Evolutionary conservation across 2,888 invertebrate genomes (phyloP), one percentile per base, ranked within the genome.

Genomic region (Eustalomyia histrio): DNA sequence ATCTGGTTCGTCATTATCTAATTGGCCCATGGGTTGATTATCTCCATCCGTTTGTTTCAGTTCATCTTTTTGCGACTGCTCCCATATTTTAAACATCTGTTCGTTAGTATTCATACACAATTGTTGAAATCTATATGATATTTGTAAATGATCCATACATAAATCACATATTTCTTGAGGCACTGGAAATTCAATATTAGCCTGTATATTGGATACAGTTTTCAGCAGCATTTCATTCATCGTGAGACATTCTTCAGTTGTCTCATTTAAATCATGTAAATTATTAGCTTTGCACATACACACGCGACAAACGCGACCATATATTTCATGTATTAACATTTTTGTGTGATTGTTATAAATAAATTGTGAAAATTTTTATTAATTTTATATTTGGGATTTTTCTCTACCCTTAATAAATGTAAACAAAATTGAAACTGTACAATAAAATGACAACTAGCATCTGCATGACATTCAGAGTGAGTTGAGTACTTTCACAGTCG

Each of bases 391-490:
- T 75, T 75, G 43, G 39, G 50, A 71, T 55, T 61, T 75, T 72
- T 79, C 79, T 79, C 74, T 79, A 79, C 79, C 79, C 79, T 65
- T 75, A 71, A 65, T 58, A 60, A 43, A 80, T 75, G 75, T 75
- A 80, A 80, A 80, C 79, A 72, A 71, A 63, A 18, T n/a, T 58
- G 33, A 39, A 75, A 50, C 80, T 57, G 14, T 53, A 50, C 61
- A 67, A 47, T 14, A 47, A 7, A 64, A 79, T 67, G 53, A 60
- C 33, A 60, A 60, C 12, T 55, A 63, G 12, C n/a, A n/a, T 57
- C 57, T n/a, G 2, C 2, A 24, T 76, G 58, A 18, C 60, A 55
- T 39, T 58, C 16, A 3, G 16, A 10, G 7, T n/a, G 10, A 47
- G 3, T n/a, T 47, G 6, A 39, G 0, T 1, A 39, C 39, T 5